phyloP scores from a whole-genome alignment of 2,888 invertebrate genomes.

The Morpho achilles region DNA sequence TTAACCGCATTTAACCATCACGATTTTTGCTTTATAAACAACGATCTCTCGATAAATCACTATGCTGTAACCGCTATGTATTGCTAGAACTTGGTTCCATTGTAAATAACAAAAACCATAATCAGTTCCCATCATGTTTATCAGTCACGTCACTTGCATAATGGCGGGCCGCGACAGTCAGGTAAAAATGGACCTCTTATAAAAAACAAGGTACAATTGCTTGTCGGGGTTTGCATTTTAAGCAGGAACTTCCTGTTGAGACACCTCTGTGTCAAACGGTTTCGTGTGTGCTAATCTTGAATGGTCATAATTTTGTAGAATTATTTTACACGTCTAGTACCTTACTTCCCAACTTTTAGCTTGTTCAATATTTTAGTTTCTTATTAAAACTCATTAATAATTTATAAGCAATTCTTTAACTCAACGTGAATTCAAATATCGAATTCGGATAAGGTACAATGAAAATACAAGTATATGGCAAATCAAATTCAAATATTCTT shows the following conservation, averaged over 20 bases:
- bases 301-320: not conserved
- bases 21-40: no score
- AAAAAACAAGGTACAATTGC: conserved; percentile 22
- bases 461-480: no score
- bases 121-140: conserved; percentile 15
- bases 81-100: not conserved
- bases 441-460: no score
- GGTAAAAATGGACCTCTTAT: conserved; percentile 21
- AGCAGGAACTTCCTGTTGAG: conserved; percentile 20
- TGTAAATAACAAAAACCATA: conserved; percentile 1
- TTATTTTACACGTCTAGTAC: not conserved
- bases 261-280: conserved; percentile 8
- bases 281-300: conserved; percentile 8
- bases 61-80: not conserved
- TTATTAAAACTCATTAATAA: no score
- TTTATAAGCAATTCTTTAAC: no score
- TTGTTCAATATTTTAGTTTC: no score
- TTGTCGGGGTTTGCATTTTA: conserved; percentile 21
- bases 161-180: conserved; percentile 12
- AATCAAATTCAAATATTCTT: no score
- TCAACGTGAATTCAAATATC: no score
- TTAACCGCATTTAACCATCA: no score
- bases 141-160: conserved; percentile 5
- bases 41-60: no score
- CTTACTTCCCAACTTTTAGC: no score